Conservation (phyloP, 2,797 vertebrate genomes). For the Sarcoramphus papa region DNA sequence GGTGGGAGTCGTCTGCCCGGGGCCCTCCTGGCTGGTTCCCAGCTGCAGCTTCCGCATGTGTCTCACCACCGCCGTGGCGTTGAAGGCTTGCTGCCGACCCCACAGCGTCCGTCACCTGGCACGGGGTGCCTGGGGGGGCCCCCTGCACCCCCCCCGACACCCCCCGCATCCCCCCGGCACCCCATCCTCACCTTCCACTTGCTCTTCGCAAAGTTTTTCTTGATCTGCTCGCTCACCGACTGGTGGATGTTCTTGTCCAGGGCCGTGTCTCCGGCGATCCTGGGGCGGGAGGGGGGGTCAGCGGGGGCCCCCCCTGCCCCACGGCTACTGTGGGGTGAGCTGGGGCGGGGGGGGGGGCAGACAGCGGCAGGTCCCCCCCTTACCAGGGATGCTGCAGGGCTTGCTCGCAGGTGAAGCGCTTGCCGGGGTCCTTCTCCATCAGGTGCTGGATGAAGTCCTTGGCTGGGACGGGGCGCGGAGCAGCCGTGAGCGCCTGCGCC, state of each 20-base stretch:
- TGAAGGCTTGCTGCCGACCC: conserved; percentile 91
- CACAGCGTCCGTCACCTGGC: background rate
- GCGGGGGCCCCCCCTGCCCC: background rate
- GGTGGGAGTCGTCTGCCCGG: conserved; percentile 72
- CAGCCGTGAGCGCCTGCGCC: background rate
- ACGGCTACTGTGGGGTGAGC: background rate
- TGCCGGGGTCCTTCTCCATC: conserved; percentile 90
- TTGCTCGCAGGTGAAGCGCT: conserved; percentile 92
- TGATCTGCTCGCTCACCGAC: conserved; percentile 96
- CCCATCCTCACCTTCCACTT: conserved; percentile 89
- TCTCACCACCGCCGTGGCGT: conserved; percentile 93
- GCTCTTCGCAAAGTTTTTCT: conserved; percentile 98
- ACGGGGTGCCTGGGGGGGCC: background rate
- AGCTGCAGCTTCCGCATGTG: conserved; percentile 96
- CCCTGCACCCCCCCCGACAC: background rate
- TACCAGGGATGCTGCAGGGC: conserved; percentile 97
- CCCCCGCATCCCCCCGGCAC: background rate
- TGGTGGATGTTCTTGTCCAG: conserved; percentile 98
- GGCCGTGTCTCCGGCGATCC: conserved; percentile 95
- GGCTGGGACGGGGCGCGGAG: conserved; percentile 65
- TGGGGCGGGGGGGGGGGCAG: background rate
- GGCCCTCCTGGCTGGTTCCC: conserved; percentile 86
- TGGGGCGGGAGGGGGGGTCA: background rate
- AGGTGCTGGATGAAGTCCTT: conserved; percentile 96
- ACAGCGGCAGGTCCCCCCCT: background rate